Base-by-base conservation (phyloP, 2,113 vertebrate genomes). In the Platysteira castanea region DNA sequence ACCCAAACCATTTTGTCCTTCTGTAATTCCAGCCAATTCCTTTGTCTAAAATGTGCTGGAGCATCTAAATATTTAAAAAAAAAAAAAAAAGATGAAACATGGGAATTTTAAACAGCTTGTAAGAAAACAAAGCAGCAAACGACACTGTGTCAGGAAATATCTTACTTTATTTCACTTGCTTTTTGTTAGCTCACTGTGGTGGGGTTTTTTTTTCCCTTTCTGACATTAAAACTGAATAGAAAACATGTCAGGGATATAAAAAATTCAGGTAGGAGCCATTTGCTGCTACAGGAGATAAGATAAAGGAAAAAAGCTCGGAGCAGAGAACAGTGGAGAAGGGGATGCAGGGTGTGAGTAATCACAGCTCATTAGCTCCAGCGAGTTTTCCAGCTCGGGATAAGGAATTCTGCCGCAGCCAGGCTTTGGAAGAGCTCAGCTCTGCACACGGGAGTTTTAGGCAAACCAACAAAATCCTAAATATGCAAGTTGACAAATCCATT, bases 401-500 rank as follows among this genome's bases (percentile, higher is more conserved):
- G 63, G 83, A 30, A 84, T 82, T 65, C 5, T 52, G 30, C 73
- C 9, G 18, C 60, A 71, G 74, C 53, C 75, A 10, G 2, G 33
- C 81, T 89, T 68, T 61, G 42, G 12, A 49, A 42, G 56, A 35
- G 65, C 82, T 93, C 76, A 33, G 28, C 37, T 76, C 59, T 85
- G 31, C 39, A 77, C 60, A 11, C 23, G 22, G 35, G 33, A 47
- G 49, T 67, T 89, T 82, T 68, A 79, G 76, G 67, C 80, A 93
- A 93, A 83, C 23, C 42, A 35, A 47, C 86, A 85, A 74, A 94
- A 87, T 31, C 67, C 80, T 93, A 94, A 98, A 97, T 96, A 95
- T 65, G 69, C 63, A 59, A 89, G 87, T 94, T 97, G 96, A 97
- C 95, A 97, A 97, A 96, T 76, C 15, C 89, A 96, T 98, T 97